Percentiles rank a stretch among this genome's conserved stretches.
phyloP scores from a whole-genome alignment of 2,888 invertebrate genomes.

The Lypha dubia region DNA sequence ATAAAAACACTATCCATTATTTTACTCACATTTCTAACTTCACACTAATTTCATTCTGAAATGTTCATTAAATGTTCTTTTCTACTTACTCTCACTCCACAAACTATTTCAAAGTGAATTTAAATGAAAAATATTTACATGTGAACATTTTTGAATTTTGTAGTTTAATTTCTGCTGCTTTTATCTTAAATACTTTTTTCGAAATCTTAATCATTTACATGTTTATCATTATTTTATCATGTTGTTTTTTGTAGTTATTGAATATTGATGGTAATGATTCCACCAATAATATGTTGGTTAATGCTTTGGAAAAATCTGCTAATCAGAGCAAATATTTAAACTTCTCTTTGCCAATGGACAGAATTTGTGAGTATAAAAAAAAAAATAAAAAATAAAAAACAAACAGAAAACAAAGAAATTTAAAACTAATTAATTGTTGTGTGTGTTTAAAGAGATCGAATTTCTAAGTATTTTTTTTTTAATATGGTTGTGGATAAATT shows the following conservation, averaged over 20 bases:
- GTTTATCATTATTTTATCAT: constrained; percentile 71
- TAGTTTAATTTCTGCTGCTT: constrained; percentile 40
- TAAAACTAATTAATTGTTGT: constrained; percentile 29
- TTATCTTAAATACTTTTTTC: constrained; percentile 56
- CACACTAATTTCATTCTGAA: constrained; percentile 30
- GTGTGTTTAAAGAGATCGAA: constrained; percentile 31
- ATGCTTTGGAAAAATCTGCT: constrained; percentile 82
- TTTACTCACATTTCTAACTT: neutral
- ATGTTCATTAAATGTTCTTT: neutral
- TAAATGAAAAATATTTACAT: constrained; percentile 17
- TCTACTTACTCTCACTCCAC: neutral
- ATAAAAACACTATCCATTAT: constrained; percentile 1
- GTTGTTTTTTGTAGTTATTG: constrained; percentile 80
- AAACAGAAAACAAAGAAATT: constrained; percentile 33
- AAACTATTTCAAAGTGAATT: neutral
- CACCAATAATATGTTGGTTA: constrained; percentile 82
- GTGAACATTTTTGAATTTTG: constrained; percentile 37
- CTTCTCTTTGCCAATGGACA: constrained; percentile 82
- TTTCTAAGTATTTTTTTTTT: constrained; percentile 51
- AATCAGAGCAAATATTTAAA: constrained; percentile 83
- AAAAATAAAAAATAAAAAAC: constrained; percentile 21
- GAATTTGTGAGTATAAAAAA: constrained; percentile 81
- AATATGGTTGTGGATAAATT: constrained; percentile 80
- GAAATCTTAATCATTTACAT: constrained; percentile 61
- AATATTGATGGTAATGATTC: constrained; percentile 83